Percentiles rank a stretch among this genome's conserved stretches.
Evolutionary conservation across 2,113 vertebrate species (phyloP).

Genomic region (Siniperca chuatsi): DNA sequence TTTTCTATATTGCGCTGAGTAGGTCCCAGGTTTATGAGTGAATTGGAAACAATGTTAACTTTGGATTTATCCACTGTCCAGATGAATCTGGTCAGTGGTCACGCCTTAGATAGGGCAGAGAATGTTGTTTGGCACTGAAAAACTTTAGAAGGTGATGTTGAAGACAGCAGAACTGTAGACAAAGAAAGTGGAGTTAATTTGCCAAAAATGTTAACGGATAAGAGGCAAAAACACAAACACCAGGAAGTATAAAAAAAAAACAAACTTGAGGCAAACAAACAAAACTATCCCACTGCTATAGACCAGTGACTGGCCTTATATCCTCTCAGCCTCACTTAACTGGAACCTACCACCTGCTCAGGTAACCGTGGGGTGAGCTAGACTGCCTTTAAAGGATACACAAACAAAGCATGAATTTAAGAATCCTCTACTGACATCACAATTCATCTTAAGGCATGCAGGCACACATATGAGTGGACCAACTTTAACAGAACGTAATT

Average conservation of each 20-base stretch:
- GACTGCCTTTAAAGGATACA: neutral
- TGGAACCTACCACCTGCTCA: neutral
- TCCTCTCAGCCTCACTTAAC: neutral
- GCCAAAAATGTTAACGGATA: neutral
- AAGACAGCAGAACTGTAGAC: neutral
- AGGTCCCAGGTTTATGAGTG: neutral
- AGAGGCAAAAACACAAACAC: neutral
- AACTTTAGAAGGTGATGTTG: neutral
- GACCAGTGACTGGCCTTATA: neutral
- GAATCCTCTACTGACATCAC: neutral
- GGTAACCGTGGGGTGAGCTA: neutral
- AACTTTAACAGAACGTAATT: fast-evolving
- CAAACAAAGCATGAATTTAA: neutral
- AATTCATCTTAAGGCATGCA: neutral
- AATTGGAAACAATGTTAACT: too few species aligned
- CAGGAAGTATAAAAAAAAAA: neutral
- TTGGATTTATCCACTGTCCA: neutral
- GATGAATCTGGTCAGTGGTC: neutral
- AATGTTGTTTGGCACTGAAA: neutral
- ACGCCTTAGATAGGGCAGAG: neutral
- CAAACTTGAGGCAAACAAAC: neutral
- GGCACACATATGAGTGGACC: neutral
- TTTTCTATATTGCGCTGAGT: neutral
- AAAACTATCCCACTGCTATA: neutral
- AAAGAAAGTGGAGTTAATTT: neutral